Conservation (phyloP, 2,113 vertebrate species). For the Atrichornis clamosus region DNA sequence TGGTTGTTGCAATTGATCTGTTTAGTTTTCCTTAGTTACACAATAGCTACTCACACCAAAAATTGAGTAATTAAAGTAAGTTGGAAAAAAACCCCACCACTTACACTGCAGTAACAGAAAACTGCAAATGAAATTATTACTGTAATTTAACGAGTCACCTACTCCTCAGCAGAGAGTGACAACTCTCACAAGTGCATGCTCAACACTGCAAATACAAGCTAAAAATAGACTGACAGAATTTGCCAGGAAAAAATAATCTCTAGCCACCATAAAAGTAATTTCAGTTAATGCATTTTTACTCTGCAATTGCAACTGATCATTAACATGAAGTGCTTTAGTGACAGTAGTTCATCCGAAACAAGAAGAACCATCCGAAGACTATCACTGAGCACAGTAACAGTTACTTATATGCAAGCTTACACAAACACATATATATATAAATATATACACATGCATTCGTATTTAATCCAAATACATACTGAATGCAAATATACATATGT, state of each 20-base stretch:
- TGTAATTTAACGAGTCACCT: not conserved
- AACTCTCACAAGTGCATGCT: not conserved
- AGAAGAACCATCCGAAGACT: not conserved
- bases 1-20: not conserved
- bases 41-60: not conserved
- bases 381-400: not conserved
- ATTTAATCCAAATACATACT: not conserved
- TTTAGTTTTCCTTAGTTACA: not conserved
- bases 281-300: not conserved
- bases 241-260: not conserved
- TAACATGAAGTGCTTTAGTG: not conserved
- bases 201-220: not conserved
- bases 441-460: not conserved
- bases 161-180: not conserved
- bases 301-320: not conserved
- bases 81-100: not conserved
- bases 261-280: not conserved
- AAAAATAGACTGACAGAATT: not conserved
- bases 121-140: not conserved
- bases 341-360: not conserved
- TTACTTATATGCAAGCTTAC: not conserved
- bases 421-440: not conserved
- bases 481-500: not conserved
- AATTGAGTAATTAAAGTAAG: not conserved
- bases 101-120: not conserved